phyloP scores from a whole-genome alignment of 2,797 vertebrate genomes.

The Numenius phaeopus region DNA sequence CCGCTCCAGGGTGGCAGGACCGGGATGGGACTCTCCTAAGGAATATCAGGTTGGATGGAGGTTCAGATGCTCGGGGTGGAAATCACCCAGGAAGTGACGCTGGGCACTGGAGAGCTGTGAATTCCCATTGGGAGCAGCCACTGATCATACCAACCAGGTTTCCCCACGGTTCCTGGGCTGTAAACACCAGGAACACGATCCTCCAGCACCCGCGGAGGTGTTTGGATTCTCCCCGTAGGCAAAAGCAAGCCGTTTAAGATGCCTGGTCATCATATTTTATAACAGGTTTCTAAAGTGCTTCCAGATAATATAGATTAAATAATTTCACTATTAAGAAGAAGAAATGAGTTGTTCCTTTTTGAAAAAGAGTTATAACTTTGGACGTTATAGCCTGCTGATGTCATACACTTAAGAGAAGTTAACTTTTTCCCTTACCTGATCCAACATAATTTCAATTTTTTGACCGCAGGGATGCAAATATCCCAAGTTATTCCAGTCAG shows the following conservation, averaged over 20 bases:
- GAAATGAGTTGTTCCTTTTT: not conserved
- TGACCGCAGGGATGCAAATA: not conserved
- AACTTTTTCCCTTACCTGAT: not conserved
- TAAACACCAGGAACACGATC: not conserved
- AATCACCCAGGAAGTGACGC: not conserved
- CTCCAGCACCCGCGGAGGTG: rapidly evolving
- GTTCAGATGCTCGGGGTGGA: not conserved
- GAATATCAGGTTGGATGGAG: not conserved
- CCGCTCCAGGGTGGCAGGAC: not conserved
- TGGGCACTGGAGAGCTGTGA: rapidly evolving
- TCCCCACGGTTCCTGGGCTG: not conserved
- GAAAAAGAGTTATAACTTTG: not conserved
- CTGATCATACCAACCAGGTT: not conserved
- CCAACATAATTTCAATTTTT: not conserved
- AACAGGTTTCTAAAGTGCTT: not conserved
- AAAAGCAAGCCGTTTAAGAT: not conserved
- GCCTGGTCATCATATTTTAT: not conserved
- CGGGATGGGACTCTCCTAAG: rapidly evolving
- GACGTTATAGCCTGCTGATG: not conserved
- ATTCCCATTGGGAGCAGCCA: rapidly evolving
- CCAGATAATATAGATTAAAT: not conserved
- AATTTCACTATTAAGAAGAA: not conserved
- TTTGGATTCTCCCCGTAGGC: not conserved
- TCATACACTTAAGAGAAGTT: not conserved
- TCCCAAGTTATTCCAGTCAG: not conserved